Conservation (phyloP, 1,140 invertebrate species). For the Dendroctonus valens region DNA sequence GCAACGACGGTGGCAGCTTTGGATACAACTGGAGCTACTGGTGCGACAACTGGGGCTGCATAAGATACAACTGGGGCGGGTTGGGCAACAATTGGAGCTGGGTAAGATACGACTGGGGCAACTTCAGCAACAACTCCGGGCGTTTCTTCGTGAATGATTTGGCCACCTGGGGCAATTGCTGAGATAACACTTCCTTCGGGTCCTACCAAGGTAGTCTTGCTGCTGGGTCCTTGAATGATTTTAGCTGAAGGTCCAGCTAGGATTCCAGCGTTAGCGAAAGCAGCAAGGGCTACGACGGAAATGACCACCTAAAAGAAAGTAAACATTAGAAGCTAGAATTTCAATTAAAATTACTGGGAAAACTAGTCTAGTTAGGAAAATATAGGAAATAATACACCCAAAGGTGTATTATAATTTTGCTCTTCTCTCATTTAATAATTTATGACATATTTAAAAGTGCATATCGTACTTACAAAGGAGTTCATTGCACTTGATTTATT, state of each 20-base stretch:
- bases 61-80: slow-evolving; percentile 22
- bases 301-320: slow-evolving; percentile 1
- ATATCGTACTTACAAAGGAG: slow-evolving; percentile 33
- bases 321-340: neutral
- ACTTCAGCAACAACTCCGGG: slow-evolving; percentile 26
- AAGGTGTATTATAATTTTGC: neutral
- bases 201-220: slow-evolving; percentile 38
- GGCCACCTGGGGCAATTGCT: slow-evolving; percentile 36
- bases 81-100: slow-evolving; percentile 6
- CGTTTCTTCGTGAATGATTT: slow-evolving; percentile 35
- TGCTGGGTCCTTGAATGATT: slow-evolving; percentile 40
- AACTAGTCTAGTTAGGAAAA: too few species aligned
- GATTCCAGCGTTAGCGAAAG: slow-evolving; percentile 5
- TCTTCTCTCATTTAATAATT: neutral
- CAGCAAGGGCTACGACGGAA: slow-evolving; percentile 12
- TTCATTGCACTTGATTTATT: slow-evolving; percentile 28
- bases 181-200: slow-evolving; percentile 41
- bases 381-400: too few species aligned
- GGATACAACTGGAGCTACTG: slow-evolving; percentile 7
- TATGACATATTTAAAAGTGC: neutral
- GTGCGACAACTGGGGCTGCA: slow-evolving; percentile 11
- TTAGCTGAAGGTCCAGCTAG: slow-evolving; percentile 23
- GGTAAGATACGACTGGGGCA: slow-evolving; percentile 11
- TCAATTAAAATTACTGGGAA: too few species aligned
- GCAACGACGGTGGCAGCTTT: neutral